Evolutionary conservation across 2,888 invertebrate genomes (phyloP).

Genomic region (Hesperia comma): DNA sequence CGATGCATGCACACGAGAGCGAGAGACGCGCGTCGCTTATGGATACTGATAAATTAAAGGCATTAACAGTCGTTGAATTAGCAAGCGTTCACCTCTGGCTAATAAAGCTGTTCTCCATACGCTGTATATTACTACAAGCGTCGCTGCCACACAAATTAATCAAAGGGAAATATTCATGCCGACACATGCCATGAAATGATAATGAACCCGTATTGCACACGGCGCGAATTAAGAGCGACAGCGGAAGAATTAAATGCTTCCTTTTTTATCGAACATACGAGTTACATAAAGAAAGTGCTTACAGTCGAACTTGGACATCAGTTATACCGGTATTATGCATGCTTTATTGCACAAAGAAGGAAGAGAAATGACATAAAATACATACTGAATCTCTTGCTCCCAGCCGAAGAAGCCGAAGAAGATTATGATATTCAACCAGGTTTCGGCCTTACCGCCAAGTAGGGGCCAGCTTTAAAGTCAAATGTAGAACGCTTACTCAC

Average conservation of each 20-base stretch:
- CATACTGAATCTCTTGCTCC: too few relatives aligned
- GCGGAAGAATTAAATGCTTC: constrained; percentile 38
- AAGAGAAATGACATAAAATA: too few relatives aligned
- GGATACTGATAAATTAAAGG: constrained; percentile 22
- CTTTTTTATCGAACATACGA: too few relatives aligned
- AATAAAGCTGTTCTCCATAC: constrained; percentile 61
- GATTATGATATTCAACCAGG: too few relatives aligned
- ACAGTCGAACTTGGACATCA: too few relatives aligned
- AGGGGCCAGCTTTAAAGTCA: too few relatives aligned
- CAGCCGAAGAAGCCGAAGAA: too few relatives aligned
- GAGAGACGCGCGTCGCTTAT: neutral
- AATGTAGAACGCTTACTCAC: too few relatives aligned
- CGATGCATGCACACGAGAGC: neutral
- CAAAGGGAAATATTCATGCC: constrained; percentile 82
- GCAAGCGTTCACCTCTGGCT: constrained; percentile 57
- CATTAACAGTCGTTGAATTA: constrained; percentile 45
- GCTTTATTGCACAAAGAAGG: too few relatives aligned
- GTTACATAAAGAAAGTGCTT: too few relatives aligned
- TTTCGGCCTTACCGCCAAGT: too few relatives aligned
- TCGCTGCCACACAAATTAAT: constrained; percentile 73
- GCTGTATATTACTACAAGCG: constrained; percentile 48
- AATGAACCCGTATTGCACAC: constrained; percentile 70
- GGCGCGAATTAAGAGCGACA: constrained; percentile 43
- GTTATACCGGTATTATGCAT: too few relatives aligned
- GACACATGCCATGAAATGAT: constrained; percentile 81